Percentiles rank a stretch among this genome's conserved stretches.
phyloP scores from a whole-genome alignment of 2,888 invertebrate species.

The Schizotus pectinicornis region DNA sequence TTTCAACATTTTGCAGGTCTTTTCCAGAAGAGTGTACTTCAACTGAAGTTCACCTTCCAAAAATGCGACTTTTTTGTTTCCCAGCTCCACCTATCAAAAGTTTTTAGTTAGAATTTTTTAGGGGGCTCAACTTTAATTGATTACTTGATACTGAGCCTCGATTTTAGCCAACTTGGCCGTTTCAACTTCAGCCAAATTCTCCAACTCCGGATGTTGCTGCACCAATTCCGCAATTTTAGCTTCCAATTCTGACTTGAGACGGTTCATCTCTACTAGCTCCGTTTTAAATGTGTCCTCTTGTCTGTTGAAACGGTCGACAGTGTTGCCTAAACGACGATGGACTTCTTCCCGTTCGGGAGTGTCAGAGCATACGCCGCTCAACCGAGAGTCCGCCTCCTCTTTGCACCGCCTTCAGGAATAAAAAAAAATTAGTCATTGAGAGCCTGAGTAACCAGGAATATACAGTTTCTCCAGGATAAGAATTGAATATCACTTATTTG shows the following conservation, averaged over 20 bases:
- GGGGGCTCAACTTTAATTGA: neutral
- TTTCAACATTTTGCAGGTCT: slow-evolving; percentile 62
- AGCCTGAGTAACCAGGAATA: too few relatives aligned
- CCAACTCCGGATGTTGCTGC: slow-evolving; percentile 38
- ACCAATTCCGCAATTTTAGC: slow-evolving; percentile 38
- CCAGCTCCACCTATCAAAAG: slow-evolving; percentile 39
- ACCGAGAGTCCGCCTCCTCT: slow-evolving; percentile 45
- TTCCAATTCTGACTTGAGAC: slow-evolving; percentile 38
- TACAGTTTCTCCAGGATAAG: too few relatives aligned
- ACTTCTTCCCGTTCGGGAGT: slow-evolving; percentile 44
- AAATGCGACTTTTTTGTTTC: slow-evolving; percentile 39
- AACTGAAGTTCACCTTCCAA: slow-evolving; percentile 43
- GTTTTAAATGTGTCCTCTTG: slow-evolving; percentile 39
- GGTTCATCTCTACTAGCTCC: slow-evolving; percentile 42
- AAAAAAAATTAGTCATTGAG: slow-evolving; percentile 5
- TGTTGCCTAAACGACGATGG: slow-evolving; percentile 43
- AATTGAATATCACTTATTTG: too few relatives aligned
- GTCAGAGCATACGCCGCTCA: slow-evolving; percentile 46
- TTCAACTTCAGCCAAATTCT: slow-evolving; percentile 34
- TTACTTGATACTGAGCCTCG: slow-evolving; percentile 32
- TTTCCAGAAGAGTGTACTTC: slow-evolving; percentile 42
- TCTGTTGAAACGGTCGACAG: slow-evolving; percentile 43
- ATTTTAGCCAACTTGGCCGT: slow-evolving; percentile 32
- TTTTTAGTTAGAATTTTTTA: neutral
- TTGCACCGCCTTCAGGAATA: slow-evolving; percentile 43